phyloP scores from a whole-genome alignment of 1,140 invertebrate genomes.

The Lineus longissimus region DNA sequence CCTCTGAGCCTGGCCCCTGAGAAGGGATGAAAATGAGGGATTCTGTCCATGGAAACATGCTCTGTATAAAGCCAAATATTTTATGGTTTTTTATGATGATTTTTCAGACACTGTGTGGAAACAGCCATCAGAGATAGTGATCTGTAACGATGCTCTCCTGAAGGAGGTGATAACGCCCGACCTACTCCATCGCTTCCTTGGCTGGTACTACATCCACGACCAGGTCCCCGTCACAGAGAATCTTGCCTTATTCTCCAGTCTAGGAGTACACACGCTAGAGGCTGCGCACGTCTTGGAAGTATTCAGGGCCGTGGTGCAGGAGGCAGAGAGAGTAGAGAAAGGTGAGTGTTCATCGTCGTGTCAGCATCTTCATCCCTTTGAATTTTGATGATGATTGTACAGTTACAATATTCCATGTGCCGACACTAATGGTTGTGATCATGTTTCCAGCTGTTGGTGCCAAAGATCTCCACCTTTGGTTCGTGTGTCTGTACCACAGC shows the following conservation, averaged over 20 bases:
- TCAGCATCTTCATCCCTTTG: too few relatives aligned
- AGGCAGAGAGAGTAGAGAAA: background rate
- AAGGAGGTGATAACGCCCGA: constrained; percentile 39
- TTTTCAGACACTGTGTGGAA: constrained; percentile 30
- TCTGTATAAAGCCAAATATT: too few relatives aligned
- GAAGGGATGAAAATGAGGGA: too few relatives aligned
- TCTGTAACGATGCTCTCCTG: constrained; percentile 32
- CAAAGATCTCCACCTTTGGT: constrained; percentile 33
- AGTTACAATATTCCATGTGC: too few relatives aligned
- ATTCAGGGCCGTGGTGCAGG: constrained; percentile 13
- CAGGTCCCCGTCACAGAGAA: constrained; percentile 35
- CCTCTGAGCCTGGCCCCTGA: too few relatives aligned
- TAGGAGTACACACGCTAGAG: constrained; percentile 41
- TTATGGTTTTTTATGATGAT: too few relatives aligned
- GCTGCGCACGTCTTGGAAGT: constrained; percentile 43
- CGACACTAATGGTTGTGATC: too few relatives aligned
- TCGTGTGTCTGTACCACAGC: constrained; percentile 47
- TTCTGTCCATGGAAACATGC: too few relatives aligned
- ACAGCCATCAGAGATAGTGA: constrained; percentile 44
- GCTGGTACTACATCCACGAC: constrained; percentile 40
- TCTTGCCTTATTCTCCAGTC: constrained; percentile 29
- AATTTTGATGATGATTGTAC: too few relatives aligned
- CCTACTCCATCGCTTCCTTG: constrained; percentile 34
- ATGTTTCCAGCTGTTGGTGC: background rate
- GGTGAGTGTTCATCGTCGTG: background rate